phyloP scores from a whole-genome alignment of 1,140 invertebrate genomes.

The Cydia splendana region DNA sequence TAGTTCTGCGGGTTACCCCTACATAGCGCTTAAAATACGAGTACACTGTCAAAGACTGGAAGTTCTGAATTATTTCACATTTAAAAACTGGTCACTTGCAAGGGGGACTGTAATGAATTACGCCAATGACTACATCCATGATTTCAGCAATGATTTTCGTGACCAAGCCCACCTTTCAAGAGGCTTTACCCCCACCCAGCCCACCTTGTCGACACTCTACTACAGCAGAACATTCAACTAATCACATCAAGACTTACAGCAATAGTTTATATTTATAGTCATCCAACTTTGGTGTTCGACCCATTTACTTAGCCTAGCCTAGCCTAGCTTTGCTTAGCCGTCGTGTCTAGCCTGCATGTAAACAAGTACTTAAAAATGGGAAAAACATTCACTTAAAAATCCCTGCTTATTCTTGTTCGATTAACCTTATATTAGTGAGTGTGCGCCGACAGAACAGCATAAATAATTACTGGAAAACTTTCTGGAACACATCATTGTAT shows the following conservation, averaged over 20 bases:
- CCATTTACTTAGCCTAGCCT: slow-evolving; percentile 29
- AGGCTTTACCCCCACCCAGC: no score
- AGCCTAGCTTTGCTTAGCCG: slow-evolving; percentile 36
- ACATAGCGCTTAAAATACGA: not conserved
- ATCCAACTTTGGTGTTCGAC: slow-evolving; percentile 32
- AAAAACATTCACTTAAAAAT: slow-evolving; percentile 53
- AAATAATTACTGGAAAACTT: slow-evolving; percentile 67
- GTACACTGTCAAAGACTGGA: no score
- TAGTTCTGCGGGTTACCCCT: not conserved
- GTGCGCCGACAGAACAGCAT: slow-evolving; percentile 49
- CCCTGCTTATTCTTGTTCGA: slow-evolving; percentile 66
- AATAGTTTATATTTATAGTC: not conserved
- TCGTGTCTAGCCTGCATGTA: slow-evolving; percentile 34
- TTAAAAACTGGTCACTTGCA: no score
- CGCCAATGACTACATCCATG: no score
- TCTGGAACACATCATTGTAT: slow-evolving; percentile 72
- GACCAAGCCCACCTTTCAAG: no score
- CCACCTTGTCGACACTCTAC: slow-evolving; percentile 1
- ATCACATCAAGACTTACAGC: slow-evolving; percentile 22
- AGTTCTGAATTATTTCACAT: no score
- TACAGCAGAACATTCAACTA: slow-evolving; percentile 26
- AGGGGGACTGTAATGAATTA: no score
- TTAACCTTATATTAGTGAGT: slow-evolving; percentile 49
- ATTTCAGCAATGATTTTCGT: no score
- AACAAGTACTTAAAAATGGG: slow-evolving; percentile 44